These are phyloP conservation scores for Hermetia illucens DNA, from an alignment of 1,140 invertebrate genomes.

Conservation along the genomic window DNA sequence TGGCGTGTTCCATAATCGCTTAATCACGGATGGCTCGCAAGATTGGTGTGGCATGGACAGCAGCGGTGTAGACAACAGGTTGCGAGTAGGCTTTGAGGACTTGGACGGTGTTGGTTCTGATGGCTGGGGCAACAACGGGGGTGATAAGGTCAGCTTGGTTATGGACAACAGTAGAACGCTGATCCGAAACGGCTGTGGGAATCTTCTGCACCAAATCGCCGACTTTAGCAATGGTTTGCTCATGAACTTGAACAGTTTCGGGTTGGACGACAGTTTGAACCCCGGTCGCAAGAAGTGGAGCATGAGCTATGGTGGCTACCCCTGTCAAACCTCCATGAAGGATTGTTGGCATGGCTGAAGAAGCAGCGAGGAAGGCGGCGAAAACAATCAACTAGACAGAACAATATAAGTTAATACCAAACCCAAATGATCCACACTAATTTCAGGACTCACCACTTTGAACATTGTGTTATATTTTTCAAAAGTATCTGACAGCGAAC, in stretches of 20 bases:
- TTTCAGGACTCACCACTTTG: too few relatives aligned
- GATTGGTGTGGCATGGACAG: not conserved
- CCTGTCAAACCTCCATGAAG: not conserved
- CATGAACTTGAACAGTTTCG: constrained; percentile 19
- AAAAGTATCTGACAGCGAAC: too few relatives aligned
- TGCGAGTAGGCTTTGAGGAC: constrained; percentile 18
- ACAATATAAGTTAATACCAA: too few relatives aligned
- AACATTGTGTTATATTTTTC: too few relatives aligned
- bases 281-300: not conserved
- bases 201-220: constrained; percentile 27
- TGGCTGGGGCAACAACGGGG: constrained; percentile 23
- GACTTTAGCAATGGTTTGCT: constrained; percentile 18
- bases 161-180: constrained; percentile 37
- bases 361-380: not conserved
- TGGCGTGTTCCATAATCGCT: too few relatives aligned
- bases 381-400: not conserved
- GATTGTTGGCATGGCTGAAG: not conserved
- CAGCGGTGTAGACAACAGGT: constrained; percentile 13
- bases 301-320: not conserved
- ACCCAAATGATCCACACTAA: too few relatives aligned
- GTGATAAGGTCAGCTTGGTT: constrained; percentile 22
- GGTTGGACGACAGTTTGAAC: constrained; percentile 14
- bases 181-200: constrained; percentile 30
- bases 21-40: not conserved
- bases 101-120: constrained; percentile 21